Conservation (phyloP, 2,113 vertebrate species). For the Camelus dromedarius region DNA sequence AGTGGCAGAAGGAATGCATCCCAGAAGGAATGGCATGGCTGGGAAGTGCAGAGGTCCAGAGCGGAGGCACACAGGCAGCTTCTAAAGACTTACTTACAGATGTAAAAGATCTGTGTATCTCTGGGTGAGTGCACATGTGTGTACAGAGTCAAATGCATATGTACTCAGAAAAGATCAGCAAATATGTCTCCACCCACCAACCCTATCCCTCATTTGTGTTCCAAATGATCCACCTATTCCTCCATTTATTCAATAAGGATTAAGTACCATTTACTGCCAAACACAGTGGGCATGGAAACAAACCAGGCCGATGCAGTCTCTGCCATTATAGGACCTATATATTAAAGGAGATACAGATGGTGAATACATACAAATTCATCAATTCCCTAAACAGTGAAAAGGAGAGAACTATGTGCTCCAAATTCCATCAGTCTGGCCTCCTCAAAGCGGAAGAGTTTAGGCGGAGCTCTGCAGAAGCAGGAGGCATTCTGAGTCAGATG, state of each 20-base stretch:
- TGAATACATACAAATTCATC: neutral
- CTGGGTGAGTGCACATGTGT: neutral
- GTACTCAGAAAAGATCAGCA: neutral
- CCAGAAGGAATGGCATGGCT: neutral
- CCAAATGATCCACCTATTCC: neutral
- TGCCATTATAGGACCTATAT: neutral
- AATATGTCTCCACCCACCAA: neutral
- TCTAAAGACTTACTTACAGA: neutral
- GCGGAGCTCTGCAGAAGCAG: neutral
- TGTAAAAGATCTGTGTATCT: neutral
- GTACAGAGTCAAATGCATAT: neutral
- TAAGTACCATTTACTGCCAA: neutral
- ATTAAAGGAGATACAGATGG: neutral
- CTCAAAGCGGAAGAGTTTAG: neutral
- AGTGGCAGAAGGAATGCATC: neutral
- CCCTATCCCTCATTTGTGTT: neutral
- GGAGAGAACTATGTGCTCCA: neutral
- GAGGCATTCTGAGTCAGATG: neutral
- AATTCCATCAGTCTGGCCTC: neutral
- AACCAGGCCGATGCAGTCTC: neutral
- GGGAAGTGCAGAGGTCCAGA: neutral
- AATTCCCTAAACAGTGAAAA: conserved; percentile 4
- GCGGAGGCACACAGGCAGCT: neutral
- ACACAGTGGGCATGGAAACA: neutral
- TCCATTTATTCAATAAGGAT: neutral